Conservation (phyloP, 2,797 vertebrate genomes). For the Spinibarbus caldwelli region DNA sequence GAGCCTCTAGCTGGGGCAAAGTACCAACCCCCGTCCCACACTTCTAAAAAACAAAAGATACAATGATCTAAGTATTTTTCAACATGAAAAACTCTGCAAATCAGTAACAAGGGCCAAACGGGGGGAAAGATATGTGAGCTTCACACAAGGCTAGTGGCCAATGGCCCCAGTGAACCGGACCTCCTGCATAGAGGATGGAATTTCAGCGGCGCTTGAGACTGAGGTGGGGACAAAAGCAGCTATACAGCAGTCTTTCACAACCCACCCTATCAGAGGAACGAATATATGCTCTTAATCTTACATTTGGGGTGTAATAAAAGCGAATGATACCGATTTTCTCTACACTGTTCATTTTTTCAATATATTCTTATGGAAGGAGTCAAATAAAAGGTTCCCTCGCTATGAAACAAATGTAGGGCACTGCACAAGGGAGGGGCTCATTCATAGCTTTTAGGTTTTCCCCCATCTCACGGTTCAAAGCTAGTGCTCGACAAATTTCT, state of each 20-base stretch:
- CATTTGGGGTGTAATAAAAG: background rate
- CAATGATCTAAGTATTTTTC: slow-evolving; percentile 27
- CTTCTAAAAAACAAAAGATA: slow-evolving; percentile 69
- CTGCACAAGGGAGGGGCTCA: slow-evolving; percentile 24
- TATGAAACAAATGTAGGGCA: slow-evolving; percentile 39
- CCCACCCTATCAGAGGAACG: slow-evolving; percentile 62
- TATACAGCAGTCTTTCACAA: slow-evolving; percentile 60
- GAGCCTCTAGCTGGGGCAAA: slow-evolving; percentile 80
- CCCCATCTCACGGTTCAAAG: slow-evolving; percentile 37
- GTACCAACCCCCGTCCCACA: slow-evolving; percentile 71
- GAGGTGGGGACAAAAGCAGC: slow-evolving; percentile 68
- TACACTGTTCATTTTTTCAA: background rate
- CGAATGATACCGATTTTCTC: background rate
- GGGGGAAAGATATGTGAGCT: slow-evolving; percentile 31
- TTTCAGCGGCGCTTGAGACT: slow-evolving; percentile 71
- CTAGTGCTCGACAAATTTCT: slow-evolving; percentile 41
- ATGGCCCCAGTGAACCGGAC: slow-evolving; percentile 65
- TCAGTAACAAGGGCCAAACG: slow-evolving; percentile 30
- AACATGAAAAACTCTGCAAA: slow-evolving; percentile 39
- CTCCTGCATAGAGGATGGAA: slow-evolving; percentile 72
- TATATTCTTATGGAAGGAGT: background rate
- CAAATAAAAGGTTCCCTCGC: background rate
- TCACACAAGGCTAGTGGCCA: slow-evolving; percentile 22
- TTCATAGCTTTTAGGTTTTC: slow-evolving; percentile 29
- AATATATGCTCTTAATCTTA: slow-evolving; percentile 56